Evolutionary conservation across 2,113 vertebrate species (phyloP).

Genomic region (Atherinomorus stipes): DNA sequence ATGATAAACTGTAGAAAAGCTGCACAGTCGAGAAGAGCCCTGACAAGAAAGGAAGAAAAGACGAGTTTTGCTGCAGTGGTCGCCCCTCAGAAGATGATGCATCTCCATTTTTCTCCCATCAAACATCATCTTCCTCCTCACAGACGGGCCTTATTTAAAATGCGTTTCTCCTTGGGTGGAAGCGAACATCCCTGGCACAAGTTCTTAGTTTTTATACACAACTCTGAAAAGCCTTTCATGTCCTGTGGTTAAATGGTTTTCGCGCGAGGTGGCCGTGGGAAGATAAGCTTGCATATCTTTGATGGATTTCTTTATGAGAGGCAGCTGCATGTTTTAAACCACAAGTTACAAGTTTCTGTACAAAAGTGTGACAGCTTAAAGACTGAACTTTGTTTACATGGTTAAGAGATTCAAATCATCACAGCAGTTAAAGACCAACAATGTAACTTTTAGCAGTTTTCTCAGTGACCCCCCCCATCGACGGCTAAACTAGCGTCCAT

Average conservation of each 20-base stretch:
- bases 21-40: background rate
- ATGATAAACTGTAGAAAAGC: background rate
- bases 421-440: too few species aligned
- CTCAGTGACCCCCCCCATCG: too few species aligned
- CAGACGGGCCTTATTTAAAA: background rate
- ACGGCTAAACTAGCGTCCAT: too few species aligned
- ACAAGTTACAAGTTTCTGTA: too few species aligned
- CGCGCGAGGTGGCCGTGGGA: background rate
- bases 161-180: background rate
- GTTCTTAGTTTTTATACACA: background rate
- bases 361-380: too few species aligned
- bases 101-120: background rate
- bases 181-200: background rate
- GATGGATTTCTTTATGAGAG: background rate
- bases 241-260: background rate
- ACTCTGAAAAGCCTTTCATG: background rate
- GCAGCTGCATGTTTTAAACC: background rate
- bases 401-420: too few species aligned
- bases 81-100: background rate
- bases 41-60: background rate
- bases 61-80: background rate
- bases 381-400: too few species aligned
- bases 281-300: slow-evolving; percentile 3
- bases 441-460: too few species aligned
- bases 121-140: background rate